Evolutionary conservation across 2,113 vertebrate genomes (phyloP), one percentile per base, ranked within the genome.

Genomic region (Malurus cyaneus): DNA sequence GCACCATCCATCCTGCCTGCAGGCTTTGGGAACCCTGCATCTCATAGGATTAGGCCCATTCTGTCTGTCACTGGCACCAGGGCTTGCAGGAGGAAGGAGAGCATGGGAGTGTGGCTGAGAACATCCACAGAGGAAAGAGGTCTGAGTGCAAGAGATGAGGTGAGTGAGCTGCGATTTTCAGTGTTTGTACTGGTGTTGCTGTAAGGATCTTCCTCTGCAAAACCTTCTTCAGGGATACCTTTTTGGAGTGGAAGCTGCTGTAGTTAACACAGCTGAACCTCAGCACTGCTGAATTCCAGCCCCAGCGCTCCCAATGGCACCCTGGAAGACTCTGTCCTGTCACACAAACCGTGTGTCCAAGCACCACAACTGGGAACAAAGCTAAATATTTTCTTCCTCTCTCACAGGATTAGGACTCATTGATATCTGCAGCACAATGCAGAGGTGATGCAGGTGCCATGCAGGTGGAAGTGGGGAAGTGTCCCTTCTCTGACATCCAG

Each of bases 251-350:
- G 9, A 65, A 79, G 36, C 26, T 78, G 5, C 26, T 9, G 5
- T 7, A 34, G 13, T 89, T n/a, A 41, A 21, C 0, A 2, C 18
- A 36, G 29, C 4, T 84, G 80, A 84, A 50, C 15, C 12, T 74
- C 86, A 86, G 26, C 21, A 34, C 25, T 74, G 36, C 42, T 42
- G 36, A 9, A 18, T 31, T 81, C 36, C 57, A 60, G 18, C 4
- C 5, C 16, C 80, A 89, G 29, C 2, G 0, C 7, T 61, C 19
- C 56, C 47, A n/a, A 11, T 2, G 1, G 18, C 14, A 66, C 18
- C 23, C 65, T 78, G 47, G 14, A 64, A 56, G 8, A 29, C 13
- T 83, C 44, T 8, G 7, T 52, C n/a, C 57, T 57, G 53, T 60
- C 36, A 23, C 61, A 56, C 13, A 49, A 44, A 47, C 47, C 3